Evolutionary conservation across 2,797 vertebrate species (phyloP), one percentile per base, ranked within the genome.

Genomic region (Poeciliopsis paucimaculata): DNA sequence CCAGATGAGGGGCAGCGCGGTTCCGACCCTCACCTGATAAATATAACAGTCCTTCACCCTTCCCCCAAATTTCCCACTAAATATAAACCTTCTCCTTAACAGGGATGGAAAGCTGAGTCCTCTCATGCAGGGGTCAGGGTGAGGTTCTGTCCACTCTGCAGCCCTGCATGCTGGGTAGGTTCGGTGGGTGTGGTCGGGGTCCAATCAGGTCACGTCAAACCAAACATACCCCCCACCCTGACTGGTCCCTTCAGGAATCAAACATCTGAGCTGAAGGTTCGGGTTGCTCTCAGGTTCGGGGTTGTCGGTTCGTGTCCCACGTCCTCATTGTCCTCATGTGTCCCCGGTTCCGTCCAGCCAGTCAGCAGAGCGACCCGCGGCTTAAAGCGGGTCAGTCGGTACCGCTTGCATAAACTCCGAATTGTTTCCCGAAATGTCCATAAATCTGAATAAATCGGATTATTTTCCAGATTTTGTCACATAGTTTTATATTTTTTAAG

Each of bases 61-160:
- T 79, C 85, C 82, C 83, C 83, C 75, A 73, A 31, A 84, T 87
- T 75, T 84, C 28, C 79, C 87, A 82, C 90, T 93, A 93, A 90
- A 93, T 92, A 92, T 93, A 93, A 91, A 89, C 89, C 79, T 55
- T 79, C 60, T 89, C 92, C 92, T 89, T 91, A 91, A 88, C 82
- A 75, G 91, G 92, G 85, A 75, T 91, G 90, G 91, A 93, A 94
- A 91, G 62, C 47, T 0, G 71, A 72, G 36, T 72, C 64, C 41
- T 73, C 76, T 12, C 68, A 0, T 28, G 49, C 70, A 51, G 36
- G 70, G 72, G 76, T 23, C 45, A 57, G 68, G 74, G 73, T 60
- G 36, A 45, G 64, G 62, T 28, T 72, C 34, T 0, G 51, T 77
- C 79, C 66, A 39, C 62, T 71, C 72, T 47, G 0, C 72, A 47